These are phyloP conservation scores for Eledone cirrhosa DNA, from an alignment of 2,888 invertebrate genomes.

Conservation along the genomic window DNA sequence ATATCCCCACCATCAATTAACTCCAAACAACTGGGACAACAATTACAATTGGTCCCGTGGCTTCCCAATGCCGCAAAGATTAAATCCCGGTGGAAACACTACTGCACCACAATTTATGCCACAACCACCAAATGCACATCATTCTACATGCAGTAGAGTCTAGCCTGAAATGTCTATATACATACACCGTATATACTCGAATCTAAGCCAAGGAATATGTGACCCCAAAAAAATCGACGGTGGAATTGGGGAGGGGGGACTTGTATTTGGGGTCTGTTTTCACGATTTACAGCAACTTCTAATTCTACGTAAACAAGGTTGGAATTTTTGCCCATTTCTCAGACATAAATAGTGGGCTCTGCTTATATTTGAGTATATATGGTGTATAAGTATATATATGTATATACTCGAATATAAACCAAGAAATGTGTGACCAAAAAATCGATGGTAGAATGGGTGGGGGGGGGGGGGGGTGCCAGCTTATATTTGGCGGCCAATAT, in stretches of 20 bases:
- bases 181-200: no score
- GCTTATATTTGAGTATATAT: no score
- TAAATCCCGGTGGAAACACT: not conserved
- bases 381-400: no score
- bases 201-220: no score
- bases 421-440: no score
- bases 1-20: constrained; percentile 4
- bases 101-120: constrained; percentile 15
- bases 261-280: not conserved
- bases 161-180: not conserved
- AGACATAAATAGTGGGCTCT: no score
- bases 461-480: no score
- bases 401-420: no score
- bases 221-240: not conserved
- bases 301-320: no score
- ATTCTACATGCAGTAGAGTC: constrained; percentile 20
- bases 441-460: no score
- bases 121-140: constrained; percentile 26
- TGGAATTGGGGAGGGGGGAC: not conserved
- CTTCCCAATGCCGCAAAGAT: constrained; percentile 12
- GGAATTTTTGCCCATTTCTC: no score
- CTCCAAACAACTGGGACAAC: constrained; percentile 22
- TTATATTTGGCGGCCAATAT: no score
- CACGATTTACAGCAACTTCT: not conserved
- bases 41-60: constrained; percentile 11